These are phyloP conservation scores for Reticulitermes speratus DNA, from an alignment of 1,140 invertebrate genomes.

Conservation along the genomic window DNA sequence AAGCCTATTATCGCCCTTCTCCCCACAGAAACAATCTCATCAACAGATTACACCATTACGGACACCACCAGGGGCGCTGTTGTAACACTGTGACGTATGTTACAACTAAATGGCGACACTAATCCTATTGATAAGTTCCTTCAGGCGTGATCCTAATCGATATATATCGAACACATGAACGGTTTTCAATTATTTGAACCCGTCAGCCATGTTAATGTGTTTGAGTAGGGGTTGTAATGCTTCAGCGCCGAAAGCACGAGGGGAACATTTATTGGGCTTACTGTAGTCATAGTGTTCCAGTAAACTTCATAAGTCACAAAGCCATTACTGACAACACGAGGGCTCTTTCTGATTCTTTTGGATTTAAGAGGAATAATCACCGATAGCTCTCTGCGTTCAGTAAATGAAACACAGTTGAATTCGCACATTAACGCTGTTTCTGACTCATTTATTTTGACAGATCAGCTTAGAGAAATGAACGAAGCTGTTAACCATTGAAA, in stretches of 20 bases:
- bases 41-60: background rate
- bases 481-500: no score
- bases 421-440: no score
- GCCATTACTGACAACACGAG: background rate
- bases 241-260: background rate
- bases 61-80: background rate
- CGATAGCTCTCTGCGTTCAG: no score
- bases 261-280: background rate
- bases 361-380: no score
- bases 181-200: constrained; percentile 19
- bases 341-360: no score
- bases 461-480: no score
- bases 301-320: background rate
- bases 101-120: constrained; percentile 10
- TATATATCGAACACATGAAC: constrained; percentile 19
- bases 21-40: constrained; percentile 7
- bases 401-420: no score
- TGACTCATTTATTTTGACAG: no score
- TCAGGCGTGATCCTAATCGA: constrained; percentile 14
- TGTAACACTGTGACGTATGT: constrained; percentile 6
- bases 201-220: constrained; percentile 14
- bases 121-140: constrained; percentile 16
- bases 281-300: background rate
- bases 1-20: background rate
- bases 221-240: background rate